Base-by-base conservation (phyloP, 2,113 vertebrate genomes). In the Orcinus orca region DNA sequence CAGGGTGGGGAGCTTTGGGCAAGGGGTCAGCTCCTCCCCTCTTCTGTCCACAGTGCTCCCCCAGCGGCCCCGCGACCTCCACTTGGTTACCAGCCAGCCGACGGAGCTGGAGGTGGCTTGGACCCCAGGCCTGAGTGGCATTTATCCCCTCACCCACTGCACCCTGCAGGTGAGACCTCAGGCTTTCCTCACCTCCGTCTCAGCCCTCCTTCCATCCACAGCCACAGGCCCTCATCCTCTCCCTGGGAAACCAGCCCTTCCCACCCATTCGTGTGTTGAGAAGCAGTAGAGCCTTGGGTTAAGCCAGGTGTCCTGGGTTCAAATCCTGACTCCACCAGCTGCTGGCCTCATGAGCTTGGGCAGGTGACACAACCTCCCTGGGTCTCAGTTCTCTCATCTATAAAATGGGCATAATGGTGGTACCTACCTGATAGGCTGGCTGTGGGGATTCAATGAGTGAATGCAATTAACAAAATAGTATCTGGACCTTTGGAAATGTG, bases 91-190 rank as follows among this genome's bases (percentile, higher is more conserved):
- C 33, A 74, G 65, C 26, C 80, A 76, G 3, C 94, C 97, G 26
- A 98, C 81, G 0, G 97, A 97, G 53, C 84, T 99, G 29, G 98
- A 87, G 68, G 92, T 99, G 50, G 98, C 98, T 5, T 99, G 99
- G 99, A 97, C 96, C 21, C 98, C 99, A 1, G 99, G 99, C 26
- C 98, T 98, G 41, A 99, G 99, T 18, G 99, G 99, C 20, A 98
- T 98, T 31, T 99, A 99, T 89, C 98, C 98, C 0, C 98, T 99
- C 67, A 98, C 98, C 44, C 96, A 98, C 70, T 99, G 99, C 92
- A 98, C 98, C 31, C 96, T 99, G 50, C 99, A 99, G 99, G 99
- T 99, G 98, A 98, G 98, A 65, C 18, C 6, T 15, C 38, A 21
- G 21, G n/a, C 36, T 41, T 82, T 25, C 23, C 31, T 88, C 3